These are phyloP conservation scores for Emydoidea blandingii DNA, from an alignment of 2,797 vertebrate genomes.

Conservation along the genomic window DNA sequence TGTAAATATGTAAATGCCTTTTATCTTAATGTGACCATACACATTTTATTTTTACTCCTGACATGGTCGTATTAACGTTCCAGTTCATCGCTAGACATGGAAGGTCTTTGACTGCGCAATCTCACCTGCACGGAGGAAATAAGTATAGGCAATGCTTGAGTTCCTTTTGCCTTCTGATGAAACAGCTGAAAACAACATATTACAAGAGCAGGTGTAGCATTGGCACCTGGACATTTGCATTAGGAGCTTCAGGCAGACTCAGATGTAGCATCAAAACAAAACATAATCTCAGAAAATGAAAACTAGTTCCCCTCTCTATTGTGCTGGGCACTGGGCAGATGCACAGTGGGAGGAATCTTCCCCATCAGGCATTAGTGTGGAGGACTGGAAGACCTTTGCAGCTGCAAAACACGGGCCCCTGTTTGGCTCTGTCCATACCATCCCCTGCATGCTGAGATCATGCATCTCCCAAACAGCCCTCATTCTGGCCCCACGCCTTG, in stretches of 20 bases:
- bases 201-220: background rate
- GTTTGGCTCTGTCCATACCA: background rate
- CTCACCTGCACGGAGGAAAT: background rate
- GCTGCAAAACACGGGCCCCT: background rate
- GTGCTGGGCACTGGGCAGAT: background rate
- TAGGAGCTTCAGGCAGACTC: background rate
- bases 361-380: background rate
- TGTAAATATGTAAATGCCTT: conserved; percentile 36
- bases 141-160: background rate
- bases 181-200: background rate
- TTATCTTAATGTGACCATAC: background rate
- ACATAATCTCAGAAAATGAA: background rate
- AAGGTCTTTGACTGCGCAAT: background rate
- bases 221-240: background rate
- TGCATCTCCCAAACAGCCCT: background rate
- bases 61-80: accelerated
- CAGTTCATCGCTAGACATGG: too few relatives aligned
- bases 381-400: background rate
- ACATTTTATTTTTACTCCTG: background rate
- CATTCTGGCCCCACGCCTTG: background rate
- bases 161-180: background rate
- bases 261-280: background rate
- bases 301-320: background rate
- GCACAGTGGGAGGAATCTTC: background rate
- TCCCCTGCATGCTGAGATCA: background rate